Evolutionary conservation across 1,140 invertebrate genomes (phyloP).

Genomic region (Procambarus virginalis): DNA sequence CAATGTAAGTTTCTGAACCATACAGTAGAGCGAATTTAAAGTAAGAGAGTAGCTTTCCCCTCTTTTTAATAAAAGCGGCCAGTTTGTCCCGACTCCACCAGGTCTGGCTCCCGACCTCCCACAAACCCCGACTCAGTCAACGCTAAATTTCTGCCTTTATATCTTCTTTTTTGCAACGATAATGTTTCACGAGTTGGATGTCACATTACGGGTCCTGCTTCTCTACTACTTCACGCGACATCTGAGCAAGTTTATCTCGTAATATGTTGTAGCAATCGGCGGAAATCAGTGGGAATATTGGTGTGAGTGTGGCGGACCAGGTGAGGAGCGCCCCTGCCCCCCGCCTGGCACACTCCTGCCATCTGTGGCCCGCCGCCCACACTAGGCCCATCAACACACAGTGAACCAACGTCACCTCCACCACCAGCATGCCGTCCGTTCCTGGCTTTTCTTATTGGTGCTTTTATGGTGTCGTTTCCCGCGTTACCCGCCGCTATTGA

Average conservation of each 20-base stretch:
- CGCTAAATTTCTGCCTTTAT: slow-evolving; percentile 38
- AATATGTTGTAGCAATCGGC: not conserved
- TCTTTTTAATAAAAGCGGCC: slow-evolving; percentile 46
- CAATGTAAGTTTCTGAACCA: not conserved
- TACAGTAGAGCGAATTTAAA: not conserved
- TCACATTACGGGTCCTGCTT: not conserved
- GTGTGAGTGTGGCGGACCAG: not conserved
- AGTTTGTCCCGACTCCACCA: not conserved
- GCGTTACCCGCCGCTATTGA: not conserved
- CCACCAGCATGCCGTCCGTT: slow-evolving; percentile 54
- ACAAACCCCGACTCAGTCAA: slow-evolving; percentile 7
- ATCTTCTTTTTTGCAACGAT: slow-evolving; percentile 26
- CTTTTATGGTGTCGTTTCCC: slow-evolving; percentile 17
- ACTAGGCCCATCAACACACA: slow-evolving; percentile 59
- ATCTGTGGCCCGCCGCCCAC: slow-evolving; percentile 43
- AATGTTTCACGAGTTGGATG: slow-evolving; percentile 7
- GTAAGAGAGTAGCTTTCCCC: slow-evolving; percentile 15
- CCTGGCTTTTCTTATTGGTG: slow-evolving; percentile 44
- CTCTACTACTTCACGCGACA: not conserved
- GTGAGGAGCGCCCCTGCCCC: slow-evolving; percentile 23
- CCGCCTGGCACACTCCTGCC: slow-evolving; percentile 43
- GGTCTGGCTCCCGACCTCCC: not conserved
- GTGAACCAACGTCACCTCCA: slow-evolving; percentile 59
- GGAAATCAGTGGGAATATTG: not conserved
- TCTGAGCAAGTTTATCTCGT: not conserved